Evolutionary conservation across 2,113 vertebrate genomes (phyloP), one percentile per base, ranked within the genome.

Genomic region (Podocnemis expansa): DNA sequence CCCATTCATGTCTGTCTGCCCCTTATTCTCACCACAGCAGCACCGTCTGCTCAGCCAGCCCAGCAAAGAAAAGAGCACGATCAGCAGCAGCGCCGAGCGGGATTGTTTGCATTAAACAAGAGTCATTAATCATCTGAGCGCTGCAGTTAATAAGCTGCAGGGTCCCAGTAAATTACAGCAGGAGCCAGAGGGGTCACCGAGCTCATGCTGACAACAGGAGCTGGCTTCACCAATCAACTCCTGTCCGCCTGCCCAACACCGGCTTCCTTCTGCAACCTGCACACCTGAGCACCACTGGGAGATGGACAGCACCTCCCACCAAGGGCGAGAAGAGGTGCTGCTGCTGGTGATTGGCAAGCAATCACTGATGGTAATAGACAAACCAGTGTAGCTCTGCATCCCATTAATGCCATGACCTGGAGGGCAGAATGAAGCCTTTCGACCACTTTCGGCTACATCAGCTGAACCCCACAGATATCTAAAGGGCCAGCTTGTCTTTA

Each of bases 81-180:
- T 78, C 89, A 91, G 88, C 88, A 86, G 84, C 6, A 87, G 79
- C 76, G 88, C 49, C 76, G 67, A 8, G 49, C 67, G 80, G 80
- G 92, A 87, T 38, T 60, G 51, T 55, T 91, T 58, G 80, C 78
- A 49, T 89, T 80, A 85, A 91, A 91, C 52, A 60, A 88, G 90
- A 52, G 10, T 52, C 82, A 94, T 95, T 91, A 93, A 90, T 97
- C 92, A 94, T 79, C 45, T 51, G 45, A 41, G 25, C 76, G 67
- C 24, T 54, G 29, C 78, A 91, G 90, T 91, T 93, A 90, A 87
- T 94, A 94, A 94, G 81, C 87, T 87, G 58, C 0, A 0, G 25
- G 58, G 78, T 78, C 70, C 75, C 93, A 55, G 56, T 78, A 83
- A 87, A 90, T 90, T 81, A 67, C 76, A 90, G 76, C 60, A 54